Conservation (phyloP, 1,140 invertebrate genomes). For the Wasmannia auropunctata region DNA sequence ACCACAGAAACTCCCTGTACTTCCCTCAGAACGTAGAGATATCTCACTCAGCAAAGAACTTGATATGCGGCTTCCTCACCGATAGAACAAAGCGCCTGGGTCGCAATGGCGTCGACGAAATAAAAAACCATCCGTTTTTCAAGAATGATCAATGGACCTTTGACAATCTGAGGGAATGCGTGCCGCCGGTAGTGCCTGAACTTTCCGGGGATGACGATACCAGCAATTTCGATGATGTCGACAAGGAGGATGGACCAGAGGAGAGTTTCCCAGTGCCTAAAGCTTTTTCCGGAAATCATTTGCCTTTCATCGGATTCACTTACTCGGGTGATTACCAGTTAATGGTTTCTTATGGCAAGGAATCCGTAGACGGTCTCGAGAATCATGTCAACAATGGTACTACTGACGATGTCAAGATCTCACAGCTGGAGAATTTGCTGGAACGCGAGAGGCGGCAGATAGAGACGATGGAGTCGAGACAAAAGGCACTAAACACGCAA, state of each 20-base stretch:
- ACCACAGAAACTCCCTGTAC: constrained; percentile 97
- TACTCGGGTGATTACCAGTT: constrained; percentile 96
- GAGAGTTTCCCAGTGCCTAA: constrained; percentile 98
- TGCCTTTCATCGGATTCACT: constrained; percentile 99
- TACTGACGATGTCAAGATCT: constrained; percentile 87
- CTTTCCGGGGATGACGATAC: constrained; percentile 98
- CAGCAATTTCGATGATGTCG: constrained; percentile 99
- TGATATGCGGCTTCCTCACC: constrained; percentile 97
- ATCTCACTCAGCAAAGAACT: constrained; percentile 94
- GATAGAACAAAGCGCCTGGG: constrained; percentile 96
- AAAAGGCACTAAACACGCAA: constrained; percentile 89
- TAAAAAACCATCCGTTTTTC: constrained; percentile 98
- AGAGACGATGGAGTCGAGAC: constrained; percentile 91
- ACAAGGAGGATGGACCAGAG: constrained; percentile 94
- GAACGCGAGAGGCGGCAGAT: constrained; percentile 90
- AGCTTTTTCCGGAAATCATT: constrained; percentile 98
- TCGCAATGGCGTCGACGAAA: constrained; percentile 97
- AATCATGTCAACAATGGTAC: constrained; percentile 88
- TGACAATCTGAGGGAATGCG: constrained; percentile 96
- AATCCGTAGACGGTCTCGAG: constrained; percentile 86
- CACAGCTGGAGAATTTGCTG: constrained; percentile 90
- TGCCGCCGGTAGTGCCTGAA: constrained; percentile 98
- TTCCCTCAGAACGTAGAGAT: constrained; percentile 98
- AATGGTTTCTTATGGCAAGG: constrained; percentile 78
- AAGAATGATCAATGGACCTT: constrained; percentile 99